Percentiles rank a stretch among this genome's conserved stretches.
phyloP scores from a whole-genome alignment of 2,113 vertebrate genomes.

The Stegastes partitus region DNA sequence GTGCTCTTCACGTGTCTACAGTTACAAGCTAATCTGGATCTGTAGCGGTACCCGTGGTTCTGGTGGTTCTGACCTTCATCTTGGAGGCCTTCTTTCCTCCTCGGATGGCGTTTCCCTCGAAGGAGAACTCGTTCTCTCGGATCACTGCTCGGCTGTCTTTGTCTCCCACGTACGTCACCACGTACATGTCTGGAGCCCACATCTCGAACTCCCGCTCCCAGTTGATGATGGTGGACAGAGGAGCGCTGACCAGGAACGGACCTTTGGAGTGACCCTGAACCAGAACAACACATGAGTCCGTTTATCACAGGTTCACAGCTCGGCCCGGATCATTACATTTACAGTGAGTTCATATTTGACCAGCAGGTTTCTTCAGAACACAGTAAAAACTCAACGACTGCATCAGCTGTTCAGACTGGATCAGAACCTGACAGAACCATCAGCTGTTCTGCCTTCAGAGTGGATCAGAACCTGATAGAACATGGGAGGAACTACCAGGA shows the following conservation, averaged over 20 bases:
- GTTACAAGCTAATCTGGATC: too few species aligned
- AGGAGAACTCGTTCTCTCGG: constrained; percentile 97
- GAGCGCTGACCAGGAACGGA: constrained; percentile 97
- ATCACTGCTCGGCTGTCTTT: constrained; percentile 98
- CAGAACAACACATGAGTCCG: background rate
- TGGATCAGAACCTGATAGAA: too few species aligned
- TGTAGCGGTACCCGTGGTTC: background rate
- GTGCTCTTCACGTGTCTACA: too few species aligned
- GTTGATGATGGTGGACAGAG: constrained; percentile 98
- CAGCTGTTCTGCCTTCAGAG: too few species aligned
- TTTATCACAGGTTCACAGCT: background rate
- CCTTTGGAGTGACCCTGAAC: constrained; percentile 96
- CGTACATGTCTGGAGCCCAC: constrained; percentile 99
- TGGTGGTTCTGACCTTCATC: constrained; percentile 90
- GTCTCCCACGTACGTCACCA: constrained; percentile 96
- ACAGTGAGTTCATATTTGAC: background rate
- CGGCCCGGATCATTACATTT: background rate
- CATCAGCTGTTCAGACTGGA: too few species aligned
- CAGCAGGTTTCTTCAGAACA: too few species aligned
- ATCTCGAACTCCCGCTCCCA: constrained; percentile 99
- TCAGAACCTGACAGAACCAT: too few species aligned
- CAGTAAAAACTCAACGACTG: too few species aligned
- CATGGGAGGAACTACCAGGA: too few species aligned
- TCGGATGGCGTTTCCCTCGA: constrained; percentile 96
- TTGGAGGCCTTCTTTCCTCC: constrained; percentile 96